These are phyloP conservation scores for Temnothorax rugatulus DNA, from an alignment of 2,888 invertebrate species.

Conservation along the genomic window DNA sequence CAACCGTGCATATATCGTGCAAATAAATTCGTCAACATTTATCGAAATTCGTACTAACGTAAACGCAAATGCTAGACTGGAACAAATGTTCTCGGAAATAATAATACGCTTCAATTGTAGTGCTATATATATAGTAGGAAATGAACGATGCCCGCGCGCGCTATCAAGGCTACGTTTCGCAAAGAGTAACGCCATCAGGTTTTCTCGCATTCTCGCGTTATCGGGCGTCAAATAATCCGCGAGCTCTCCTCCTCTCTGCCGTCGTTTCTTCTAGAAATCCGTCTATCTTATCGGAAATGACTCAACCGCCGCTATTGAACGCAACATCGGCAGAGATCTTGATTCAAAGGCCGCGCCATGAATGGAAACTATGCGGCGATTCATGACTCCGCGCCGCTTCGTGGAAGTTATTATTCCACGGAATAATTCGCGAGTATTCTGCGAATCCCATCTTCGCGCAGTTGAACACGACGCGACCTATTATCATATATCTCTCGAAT, in stretches of 20 bases:
- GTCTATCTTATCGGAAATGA: conserved; percentile 60
- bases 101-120: background rate
- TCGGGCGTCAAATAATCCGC: conserved; percentile 7
- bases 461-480: conserved; percentile 8
- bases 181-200: background rate
- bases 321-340: conserved; percentile 41
- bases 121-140: background rate
- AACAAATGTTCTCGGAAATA: conserved; percentile 15
- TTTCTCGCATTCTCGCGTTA: conserved; percentile 7
- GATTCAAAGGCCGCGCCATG: conserved; percentile 44
- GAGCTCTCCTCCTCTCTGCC: background rate
- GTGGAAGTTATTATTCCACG: conserved; percentile 42
- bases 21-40: background rate
- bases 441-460: conserved; percentile 45
- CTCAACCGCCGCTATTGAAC: conserved; percentile 53
- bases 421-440: conserved; percentile 49
- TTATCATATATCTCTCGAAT: conserved; percentile 23
- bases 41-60: background rate
- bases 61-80: background rate
- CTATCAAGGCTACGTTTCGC: background rate
- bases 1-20: background rate
- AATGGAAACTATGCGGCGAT: conserved; percentile 46
- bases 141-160: background rate
- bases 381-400: conserved; percentile 39
- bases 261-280: conserved; percentile 40